Evolutionary conservation across 2,888 invertebrate genomes (phyloP).

Genomic region (Lottia scabra): DNA sequence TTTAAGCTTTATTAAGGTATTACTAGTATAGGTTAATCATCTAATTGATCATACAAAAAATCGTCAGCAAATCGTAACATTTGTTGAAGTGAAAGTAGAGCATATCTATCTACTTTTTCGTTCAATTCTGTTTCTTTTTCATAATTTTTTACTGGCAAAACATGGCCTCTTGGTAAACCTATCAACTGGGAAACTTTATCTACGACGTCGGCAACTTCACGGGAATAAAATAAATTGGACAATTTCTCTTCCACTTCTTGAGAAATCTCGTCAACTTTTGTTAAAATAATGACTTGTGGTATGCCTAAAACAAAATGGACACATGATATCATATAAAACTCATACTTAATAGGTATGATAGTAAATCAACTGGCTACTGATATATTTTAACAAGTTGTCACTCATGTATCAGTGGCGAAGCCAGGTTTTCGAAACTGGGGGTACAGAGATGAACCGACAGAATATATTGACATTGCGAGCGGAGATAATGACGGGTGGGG

Average conservation of each 20-base stretch:
- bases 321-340: not conserved
- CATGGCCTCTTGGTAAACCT: slow-evolving; percentile 30
- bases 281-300: slow-evolving; percentile 31
- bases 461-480: too few relatives aligned
- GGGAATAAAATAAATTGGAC: slow-evolving; percentile 20
- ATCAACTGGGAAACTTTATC: slow-evolving; percentile 27
- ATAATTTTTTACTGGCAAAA: slow-evolving; percentile 40
- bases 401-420: too few relatives aligned
- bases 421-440: too few relatives aligned
- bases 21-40: not conserved
- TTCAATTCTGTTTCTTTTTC: slow-evolving; percentile 31
- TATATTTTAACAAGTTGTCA: too few relatives aligned
- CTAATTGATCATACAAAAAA: slow-evolving; percentile 23
- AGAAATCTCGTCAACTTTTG: slow-evolving; percentile 37
- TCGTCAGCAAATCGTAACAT: slow-evolving; percentile 32
- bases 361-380: too few relatives aligned
- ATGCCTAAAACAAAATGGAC: slow-evolving; percentile 8
- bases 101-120: slow-evolving; percentile 25
- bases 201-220: slow-evolving; percentile 19
- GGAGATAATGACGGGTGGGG: too few relatives aligned
- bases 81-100: slow-evolving; percentile 29
- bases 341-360: too few relatives aligned
- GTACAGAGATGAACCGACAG: too few relatives aligned
- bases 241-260: slow-evolving; percentile 26
- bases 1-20: too few relatives aligned